These are phyloP conservation scores for Nomada fabriciana DNA, from an alignment of 2,888 invertebrate genomes.

Conservation along the genomic window DNA sequence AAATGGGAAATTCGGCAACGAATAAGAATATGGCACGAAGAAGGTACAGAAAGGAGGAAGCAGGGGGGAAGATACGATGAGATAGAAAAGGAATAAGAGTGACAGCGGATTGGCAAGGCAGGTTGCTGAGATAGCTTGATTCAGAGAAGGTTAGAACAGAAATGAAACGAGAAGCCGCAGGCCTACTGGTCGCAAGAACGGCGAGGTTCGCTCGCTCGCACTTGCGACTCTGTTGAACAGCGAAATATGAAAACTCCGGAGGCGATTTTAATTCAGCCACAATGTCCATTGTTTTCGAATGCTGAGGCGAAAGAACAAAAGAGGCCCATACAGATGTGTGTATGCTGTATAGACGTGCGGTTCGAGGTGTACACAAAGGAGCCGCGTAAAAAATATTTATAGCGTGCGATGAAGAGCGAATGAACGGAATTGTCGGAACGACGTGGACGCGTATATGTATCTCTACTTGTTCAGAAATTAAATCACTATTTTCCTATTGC, in stretches of 20 bases:
- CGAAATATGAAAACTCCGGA: slow-evolving; percentile 83
- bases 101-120: slow-evolving; percentile 41
- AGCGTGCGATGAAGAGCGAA: background rate
- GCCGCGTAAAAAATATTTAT: slow-evolving; percentile 13
- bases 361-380: background rate
- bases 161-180: slow-evolving; percentile 82
- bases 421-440: background rate
- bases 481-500: too few relatives aligned
- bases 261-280: slow-evolving; percentile 84
- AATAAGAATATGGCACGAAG: background rate
- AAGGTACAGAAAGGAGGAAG: background rate
- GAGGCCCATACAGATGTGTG: slow-evolving; percentile 58
- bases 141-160: slow-evolving; percentile 74
- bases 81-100: slow-evolving; percentile 39
- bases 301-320: slow-evolving; percentile 68
- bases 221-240: slow-evolving; percentile 74
- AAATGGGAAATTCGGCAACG: background rate
- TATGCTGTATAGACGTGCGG: slow-evolving; percentile 2
- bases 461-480: background rate
- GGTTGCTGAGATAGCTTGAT: slow-evolving; percentile 53
- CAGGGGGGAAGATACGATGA: slow-evolving; percentile 15
- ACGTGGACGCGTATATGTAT: background rate
- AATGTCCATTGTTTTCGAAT: slow-evolving; percentile 82
- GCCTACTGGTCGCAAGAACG: slow-evolving; percentile 63
- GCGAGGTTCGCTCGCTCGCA: slow-evolving; percentile 48